Evolutionary conservation across 2,797 vertebrate genomes (phyloP), one percentile per base, ranked within the genome.

Genomic region (Antrozous pallidus): DNA sequence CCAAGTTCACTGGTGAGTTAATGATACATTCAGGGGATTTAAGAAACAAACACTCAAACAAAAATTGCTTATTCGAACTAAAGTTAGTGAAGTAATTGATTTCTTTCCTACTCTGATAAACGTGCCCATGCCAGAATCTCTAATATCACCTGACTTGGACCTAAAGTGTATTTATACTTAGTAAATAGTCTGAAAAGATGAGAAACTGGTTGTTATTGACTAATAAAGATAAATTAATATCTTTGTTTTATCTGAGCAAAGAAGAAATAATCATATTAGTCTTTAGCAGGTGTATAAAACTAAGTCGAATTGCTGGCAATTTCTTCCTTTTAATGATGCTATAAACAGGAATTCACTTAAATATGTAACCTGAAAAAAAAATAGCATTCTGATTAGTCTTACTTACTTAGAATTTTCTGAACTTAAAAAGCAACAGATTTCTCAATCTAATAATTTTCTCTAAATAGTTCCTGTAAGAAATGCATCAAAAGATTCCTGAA

Each of bases 361-460:
- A 61, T 81, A 90, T 36, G 54, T 49, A 95, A 45, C 38, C 26
- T 90, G 2, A 85, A 94, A 93, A 74, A 74, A 26, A 42, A 73
- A 45, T 83, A 77, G 2, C 6, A 83, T 56, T 91, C 40, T 81
- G 5, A 77, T 84, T 65, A 84, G 10, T 92, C 75, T 91, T 82
- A 73, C 56, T 92, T 84, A 95, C 33, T 89, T 58, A 69, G 22
- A 91, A 93, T n/a, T 93, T 49, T 82, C 24, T 13, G 42, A 94
- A 96, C 33, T 92, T 88, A 86, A 93, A 84, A 95, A 90, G 49
- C 20, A 92, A 92, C 17, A 85, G 7, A 91, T 91, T 88, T 79
- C 17, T 92, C 56, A 82, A 47, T 63, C 33, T n/a, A 94, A 79
- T 20, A 38, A 86, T 45, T 82, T 86, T 49, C 36, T n/a, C 11